Evolutionary conservation across 2,113 vertebrate species (phyloP).

Genomic region (Beaufortia kweichowensis): DNA sequence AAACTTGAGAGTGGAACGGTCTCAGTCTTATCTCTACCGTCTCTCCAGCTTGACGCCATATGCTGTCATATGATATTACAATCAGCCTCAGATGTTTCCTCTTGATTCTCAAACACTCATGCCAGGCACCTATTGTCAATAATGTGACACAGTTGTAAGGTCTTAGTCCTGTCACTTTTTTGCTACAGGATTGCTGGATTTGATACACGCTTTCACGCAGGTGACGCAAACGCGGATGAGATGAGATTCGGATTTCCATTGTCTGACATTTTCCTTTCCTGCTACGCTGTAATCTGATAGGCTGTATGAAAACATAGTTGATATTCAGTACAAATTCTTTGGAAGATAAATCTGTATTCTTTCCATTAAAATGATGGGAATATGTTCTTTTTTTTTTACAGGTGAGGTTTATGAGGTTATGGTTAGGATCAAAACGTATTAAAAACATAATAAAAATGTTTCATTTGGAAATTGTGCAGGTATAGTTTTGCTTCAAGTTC

Average conservation of each 20-base stretch:
- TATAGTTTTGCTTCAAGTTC: not conserved
- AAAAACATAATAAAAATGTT: not conserved
- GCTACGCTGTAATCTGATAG: constrained; percentile 10
- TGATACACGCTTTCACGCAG: constrained; percentile 21
- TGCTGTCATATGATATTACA: constrained; percentile 34
- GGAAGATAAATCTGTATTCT: constrained; percentile 17
- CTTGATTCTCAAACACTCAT: constrained; percentile 36
- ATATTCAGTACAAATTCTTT: constrained; percentile 40
- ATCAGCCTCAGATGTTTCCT: constrained; percentile 43
- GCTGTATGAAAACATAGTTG: not conserved
- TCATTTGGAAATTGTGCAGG: not conserved
- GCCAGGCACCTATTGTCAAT: constrained; percentile 40
- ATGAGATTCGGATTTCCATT: constrained; percentile 35
- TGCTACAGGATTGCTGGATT: constrained; percentile 6
- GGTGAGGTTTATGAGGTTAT: not conserved
- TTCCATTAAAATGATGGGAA: not conserved
- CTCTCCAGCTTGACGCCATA: constrained; percentile 35
- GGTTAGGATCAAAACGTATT: not conserved
- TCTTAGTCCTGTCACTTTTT: constrained; percentile 23
- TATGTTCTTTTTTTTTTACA: not conserved
- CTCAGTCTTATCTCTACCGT: not conserved
- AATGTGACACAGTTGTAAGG: constrained; percentile 33
- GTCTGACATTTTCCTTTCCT: constrained; percentile 18
- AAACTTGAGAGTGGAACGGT: not conserved
- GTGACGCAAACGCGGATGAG: constrained; percentile 11